Evolutionary conservation across 2,797 vertebrate genomes (phyloP).

Genomic region (Setipinna tenuifilis): DNA sequence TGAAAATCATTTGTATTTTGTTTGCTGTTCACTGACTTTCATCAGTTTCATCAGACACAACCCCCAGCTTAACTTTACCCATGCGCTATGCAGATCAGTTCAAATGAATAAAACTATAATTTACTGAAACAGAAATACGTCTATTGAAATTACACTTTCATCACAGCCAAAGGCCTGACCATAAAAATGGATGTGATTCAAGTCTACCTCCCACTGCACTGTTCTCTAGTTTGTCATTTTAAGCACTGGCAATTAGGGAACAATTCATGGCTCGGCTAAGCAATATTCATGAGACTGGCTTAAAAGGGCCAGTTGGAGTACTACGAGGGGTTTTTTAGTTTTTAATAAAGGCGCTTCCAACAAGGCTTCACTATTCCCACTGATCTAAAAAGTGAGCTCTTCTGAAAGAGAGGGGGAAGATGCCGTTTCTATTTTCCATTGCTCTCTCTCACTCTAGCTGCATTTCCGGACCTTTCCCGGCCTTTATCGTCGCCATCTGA

Average conservation of each 20-base stretch:
- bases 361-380: neutral
- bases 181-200: neutral
- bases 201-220: neutral
- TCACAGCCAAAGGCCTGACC: neutral
- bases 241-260: neutral
- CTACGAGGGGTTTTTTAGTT: neutral
- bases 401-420: neutral
- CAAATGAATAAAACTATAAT: neutral
- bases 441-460: neutral
- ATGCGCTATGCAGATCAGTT: neutral
- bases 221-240: neutral
- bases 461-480: neutral
- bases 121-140: neutral
- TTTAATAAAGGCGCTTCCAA: neutral
- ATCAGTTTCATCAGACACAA: too few species aligned
- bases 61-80: too few species aligned
- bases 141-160: neutral
- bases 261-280: neutral
- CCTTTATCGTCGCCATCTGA: conserved; percentile 37
- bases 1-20: too few species aligned
- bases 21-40: too few species aligned
- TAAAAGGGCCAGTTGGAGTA: neutral
- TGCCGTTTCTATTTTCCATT: neutral
- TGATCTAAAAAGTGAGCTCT: neutral
- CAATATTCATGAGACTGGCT: conserved; percentile 5